Percentiles rank a stretch among this genome's conserved stretches.
These are phyloP conservation scores for Lamproptera curius DNA, from an alignment of 2,888 invertebrate species.

Conservation along the genomic window DNA sequence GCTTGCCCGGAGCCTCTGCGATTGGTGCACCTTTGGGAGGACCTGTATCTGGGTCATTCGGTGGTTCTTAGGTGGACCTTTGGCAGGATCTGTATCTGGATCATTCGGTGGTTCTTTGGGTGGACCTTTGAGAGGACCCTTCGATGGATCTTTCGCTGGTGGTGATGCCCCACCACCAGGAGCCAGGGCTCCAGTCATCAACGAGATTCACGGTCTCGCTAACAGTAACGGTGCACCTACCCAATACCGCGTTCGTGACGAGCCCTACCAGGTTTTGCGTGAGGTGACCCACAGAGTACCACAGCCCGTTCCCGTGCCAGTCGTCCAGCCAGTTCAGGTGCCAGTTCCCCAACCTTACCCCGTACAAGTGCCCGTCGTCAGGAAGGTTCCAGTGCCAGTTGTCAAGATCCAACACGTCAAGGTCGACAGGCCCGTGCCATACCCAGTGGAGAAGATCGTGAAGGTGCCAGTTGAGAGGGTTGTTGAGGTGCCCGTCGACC, in stretches of 20 bases:
- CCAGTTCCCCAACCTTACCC: slow-evolving; percentile 79
- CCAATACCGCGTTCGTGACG: slow-evolving; percentile 60
- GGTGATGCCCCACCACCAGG: slow-evolving; percentile 49
- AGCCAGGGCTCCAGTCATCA: slow-evolving; percentile 58
- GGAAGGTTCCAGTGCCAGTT: slow-evolving; percentile 75
- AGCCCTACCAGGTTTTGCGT: slow-evolving; percentile 59
- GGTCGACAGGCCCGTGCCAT: slow-evolving; percentile 78
- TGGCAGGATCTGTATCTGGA: slow-evolving; percentile 1
- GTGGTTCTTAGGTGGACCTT: slow-evolving; percentile 10
- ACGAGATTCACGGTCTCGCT: slow-evolving; percentile 62
- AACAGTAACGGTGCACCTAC: slow-evolving; percentile 62
- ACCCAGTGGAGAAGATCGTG: slow-evolving; percentile 79
- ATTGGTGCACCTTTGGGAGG: slow-evolving; percentile 13
- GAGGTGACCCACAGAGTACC: slow-evolving; percentile 76
- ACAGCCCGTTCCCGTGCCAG: slow-evolving; percentile 73
- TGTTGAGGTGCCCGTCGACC: slow-evolving; percentile 74
- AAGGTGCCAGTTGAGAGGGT: slow-evolving; percentile 77
- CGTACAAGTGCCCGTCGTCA: slow-evolving; percentile 74
- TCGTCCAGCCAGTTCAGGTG: slow-evolving; percentile 71
- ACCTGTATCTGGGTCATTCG: not conserved
- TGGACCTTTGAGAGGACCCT: slow-evolving; percentile 14
- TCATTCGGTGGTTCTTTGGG: slow-evolving; percentile 5
- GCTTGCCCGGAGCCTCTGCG: slow-evolving; percentile 15
- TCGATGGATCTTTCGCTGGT: slow-evolving; percentile 25
- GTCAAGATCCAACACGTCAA: slow-evolving; percentile 75